Base-by-base conservation (phyloP, 2,888 invertebrate species). In the Bellardia bayeri region DNA sequence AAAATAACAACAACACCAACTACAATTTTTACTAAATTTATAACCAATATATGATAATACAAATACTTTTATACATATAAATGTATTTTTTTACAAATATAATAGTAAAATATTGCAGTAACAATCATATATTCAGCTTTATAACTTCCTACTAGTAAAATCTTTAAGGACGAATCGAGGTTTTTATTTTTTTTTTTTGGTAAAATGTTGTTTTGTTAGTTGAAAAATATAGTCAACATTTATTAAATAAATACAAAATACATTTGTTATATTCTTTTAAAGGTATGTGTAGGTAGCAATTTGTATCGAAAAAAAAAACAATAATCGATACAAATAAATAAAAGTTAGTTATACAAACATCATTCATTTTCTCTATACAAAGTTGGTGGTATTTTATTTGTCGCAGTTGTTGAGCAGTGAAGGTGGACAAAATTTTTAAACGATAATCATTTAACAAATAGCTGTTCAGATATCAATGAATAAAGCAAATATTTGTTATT, bases 41-140 rank as follows among this genome's bases (percentile, higher is more conserved):
- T 40, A 66, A 78, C 42, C 78, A 79, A 79, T 68, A 79, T 69
- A 58, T 58, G 68, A 69, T 79, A 69, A 66, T 64, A 72, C 56
- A 81, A 66, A 81, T 64, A 64, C 49, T 8, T 33, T 49, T 16
- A 33, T 68, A 14, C n/a, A 49, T 13, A 79, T 68, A 61, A 16
- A 56, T 40, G 23, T 14, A 71, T 16, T n/a, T 40, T 64, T 61
- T 0, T 61, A 37, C 13, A 61, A 33, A 33, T 30, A 58, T 11
- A 33, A 61, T 37, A 37, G 14, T 33, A 33, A 61, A 61, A 61
- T 61, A 37, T 61, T 61, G 14, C 5, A 33, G 54, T 54, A 54
- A 64, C 69, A 71, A 71, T 58, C 45, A 68, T 58, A 54, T 30
- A 69, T 69, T 58, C 69, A 33, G 56, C 40, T 79, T 40, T 33